Evolutionary conservation across 92 coral and sea anemone species (phyloP), one percentile per base, ranked within the genome.

Genomic region (Zoanthus sociatus): DNA sequence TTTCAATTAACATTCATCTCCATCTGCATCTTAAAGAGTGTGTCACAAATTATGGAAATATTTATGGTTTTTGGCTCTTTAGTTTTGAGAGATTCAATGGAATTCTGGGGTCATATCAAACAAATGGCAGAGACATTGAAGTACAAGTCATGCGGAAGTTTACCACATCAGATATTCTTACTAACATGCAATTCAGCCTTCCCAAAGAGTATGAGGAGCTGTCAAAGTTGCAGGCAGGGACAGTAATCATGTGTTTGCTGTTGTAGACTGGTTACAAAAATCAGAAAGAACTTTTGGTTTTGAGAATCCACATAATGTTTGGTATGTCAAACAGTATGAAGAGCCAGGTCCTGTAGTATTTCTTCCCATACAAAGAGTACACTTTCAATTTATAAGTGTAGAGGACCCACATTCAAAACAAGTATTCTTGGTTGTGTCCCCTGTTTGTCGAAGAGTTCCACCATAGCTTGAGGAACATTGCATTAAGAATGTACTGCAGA

Each of bases 31-130:
- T 93, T 30, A 90, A 88, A 64, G 90, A 87, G 12, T 84, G 89
- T 26, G 60, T 91, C 5, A 9, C 61, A 14, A 84, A 91, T 32
- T 77, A 88, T 79, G 94, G 94, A 15, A 87, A 84, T 21, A 78
- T 91, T 31, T 48, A 91, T 56, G 88, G 88, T 16, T 91, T 91
- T 60, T 91, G 94, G 90, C 66, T 87, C 20, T 91, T 88, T 58
- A 79, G 91, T 15, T 91, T 88, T 73, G 94, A 91, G 75, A 72
- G 75, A 72, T 91, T 84, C 71, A 91, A 91, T 83, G 91, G 94
- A 42, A 88, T 91, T 16, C 53, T 91, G 77, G 91, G 89, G 10
- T 83, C 89, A 33, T 81, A 83, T 58, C 72, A 66, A 7, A 91
- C 87, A 45, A 91, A 88, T 83, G 86, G 76, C 48, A 83, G 83